Evolutionary conservation across 2,113 vertebrate species (phyloP).

Genomic region (Gasterosteus aculeatus): DNA sequence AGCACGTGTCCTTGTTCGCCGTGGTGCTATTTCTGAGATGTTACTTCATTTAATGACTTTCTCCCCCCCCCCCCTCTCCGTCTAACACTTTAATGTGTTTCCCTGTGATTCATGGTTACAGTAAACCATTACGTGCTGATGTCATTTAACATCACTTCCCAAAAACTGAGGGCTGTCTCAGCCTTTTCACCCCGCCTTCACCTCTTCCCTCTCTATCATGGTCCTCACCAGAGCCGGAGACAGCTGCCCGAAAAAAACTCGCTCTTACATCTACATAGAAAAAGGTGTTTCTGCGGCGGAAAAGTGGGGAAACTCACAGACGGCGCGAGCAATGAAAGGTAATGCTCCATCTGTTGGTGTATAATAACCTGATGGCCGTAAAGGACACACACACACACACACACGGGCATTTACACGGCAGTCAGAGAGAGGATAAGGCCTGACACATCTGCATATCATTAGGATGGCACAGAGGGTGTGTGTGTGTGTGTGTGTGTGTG

Average conservation of each 20-base stretch:
- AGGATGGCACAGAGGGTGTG: slow-evolving; percentile 43
- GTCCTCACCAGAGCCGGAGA: slow-evolving; percentile 63
- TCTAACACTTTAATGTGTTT: slow-evolving; percentile 67
- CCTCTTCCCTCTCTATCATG: slow-evolving; percentile 64
- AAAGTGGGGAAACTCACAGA: slow-evolving; percentile 75
- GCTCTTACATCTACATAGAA: slow-evolving; percentile 75
- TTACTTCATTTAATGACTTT: slow-evolving; percentile 65
- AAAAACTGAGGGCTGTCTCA: slow-evolving; percentile 73
- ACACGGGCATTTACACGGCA: too few relatives aligned
- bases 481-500: too few relatives aligned
- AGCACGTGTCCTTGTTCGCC: slow-evolving; percentile 50
- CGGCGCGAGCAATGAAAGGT: slow-evolving; percentile 80
- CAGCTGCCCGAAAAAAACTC: slow-evolving; percentile 66
- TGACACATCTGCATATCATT: slow-evolving; percentile 73
- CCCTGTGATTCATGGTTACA: slow-evolving; percentile 78
- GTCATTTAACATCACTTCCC: slow-evolving; percentile 78
- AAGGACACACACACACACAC: slow-evolving; percentile 32
- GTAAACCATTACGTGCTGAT: slow-evolving; percentile 77
- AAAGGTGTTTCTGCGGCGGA: slow-evolving; percentile 64
- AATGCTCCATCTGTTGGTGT: slow-evolving; percentile 80
- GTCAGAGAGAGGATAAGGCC: neutral
- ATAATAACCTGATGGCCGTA: slow-evolving; percentile 80
- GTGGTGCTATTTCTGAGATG: slow-evolving; percentile 64
- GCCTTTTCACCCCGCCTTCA: slow-evolving; percentile 83
- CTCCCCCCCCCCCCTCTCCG: slow-evolving; percentile 53